A percentile compares a stretch with the other conserved stretches of the same genome.
These are phyloP conservation scores for Zaprionus obscuricornis DNA, from an alignment of 2,888 invertebrate species.

Conservation along the genomic window DNA sequence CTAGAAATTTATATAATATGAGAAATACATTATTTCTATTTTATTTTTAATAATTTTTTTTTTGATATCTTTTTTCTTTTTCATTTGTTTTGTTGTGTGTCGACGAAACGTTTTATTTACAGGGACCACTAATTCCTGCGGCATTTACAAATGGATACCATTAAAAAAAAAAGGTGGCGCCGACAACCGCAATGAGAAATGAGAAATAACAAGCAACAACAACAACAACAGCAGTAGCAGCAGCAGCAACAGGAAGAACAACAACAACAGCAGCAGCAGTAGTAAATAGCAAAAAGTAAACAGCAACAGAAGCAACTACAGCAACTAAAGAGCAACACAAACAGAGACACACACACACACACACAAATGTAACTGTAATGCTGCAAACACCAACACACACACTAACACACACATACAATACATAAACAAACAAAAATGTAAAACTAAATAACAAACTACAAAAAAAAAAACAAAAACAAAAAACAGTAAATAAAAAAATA, in stretches of 20 bases:
- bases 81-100: constrained; percentile 57
- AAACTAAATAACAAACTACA: no score
- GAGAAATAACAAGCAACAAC: constrained; percentile 51
- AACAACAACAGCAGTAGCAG: constrained; percentile 33
- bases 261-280: constrained; percentile 49
- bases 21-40: constrained; percentile 44
- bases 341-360: no score
- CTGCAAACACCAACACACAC: constrained; percentile 53
- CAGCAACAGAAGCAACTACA: constrained; percentile 47
- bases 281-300: no score
- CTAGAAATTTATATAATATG: constrained; percentile 26
- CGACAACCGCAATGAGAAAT: constrained; percentile 76
- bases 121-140: constrained; percentile 98
- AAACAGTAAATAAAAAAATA: constrained; percentile 16
- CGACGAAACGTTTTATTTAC: constrained; percentile 81
- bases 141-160: constrained; percentile 99
- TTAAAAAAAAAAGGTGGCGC: constrained; percentile 84
- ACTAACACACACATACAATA: constrained; percentile 32
- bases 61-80: no score
- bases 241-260: constrained; percentile 39
- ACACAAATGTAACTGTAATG: constrained; percentile 55
- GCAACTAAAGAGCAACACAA: constrained; percentile 30
- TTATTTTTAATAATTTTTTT: constrained; percentile 72
- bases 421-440: constrained; percentile 36
- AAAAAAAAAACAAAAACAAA: constrained; percentile 29